A percentile compares a stretch with the other conserved stretches of the same genome.
Evolutionary conservation across 2,113 vertebrate genomes (phyloP).

Genomic region (Anguilla rostrata): DNA sequence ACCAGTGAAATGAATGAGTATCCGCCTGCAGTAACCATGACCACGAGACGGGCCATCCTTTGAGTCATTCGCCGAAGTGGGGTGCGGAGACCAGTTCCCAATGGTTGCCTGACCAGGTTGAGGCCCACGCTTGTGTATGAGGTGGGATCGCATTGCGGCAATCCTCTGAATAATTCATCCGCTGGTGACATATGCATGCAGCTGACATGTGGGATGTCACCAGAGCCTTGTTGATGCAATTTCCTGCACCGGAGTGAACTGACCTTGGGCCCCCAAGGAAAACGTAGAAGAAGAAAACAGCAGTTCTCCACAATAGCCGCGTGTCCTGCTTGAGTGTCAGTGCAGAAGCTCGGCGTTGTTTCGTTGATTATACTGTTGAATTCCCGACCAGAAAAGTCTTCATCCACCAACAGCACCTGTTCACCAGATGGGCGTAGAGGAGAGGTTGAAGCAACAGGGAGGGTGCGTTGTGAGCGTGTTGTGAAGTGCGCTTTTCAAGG

Average conservation of each 20-base stretch:
- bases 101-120: slow-evolving; percentile 8
- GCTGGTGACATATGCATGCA: slow-evolving; percentile 37
- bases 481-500: not conserved
- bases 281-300: not conserved
- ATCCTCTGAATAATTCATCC: slow-evolving; percentile 71
- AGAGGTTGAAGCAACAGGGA: not conserved
- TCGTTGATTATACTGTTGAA: not conserved
- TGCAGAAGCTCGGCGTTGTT: not conserved
- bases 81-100: not conserved
- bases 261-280: not conserved
- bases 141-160: slow-evolving; percentile 57
- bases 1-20: not conserved
- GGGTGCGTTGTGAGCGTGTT: not conserved
- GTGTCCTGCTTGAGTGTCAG: not conserved
- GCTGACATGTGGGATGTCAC: slow-evolving; percentile 48
- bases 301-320: not conserved
- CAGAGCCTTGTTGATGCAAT: not conserved
- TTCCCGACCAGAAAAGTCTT: not conserved
- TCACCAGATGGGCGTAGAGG: not conserved
- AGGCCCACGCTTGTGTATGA: slow-evolving; percentile 51
- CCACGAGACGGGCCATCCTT: not conserved
- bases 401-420: not conserved
- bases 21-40: slow-evolving; percentile 13
- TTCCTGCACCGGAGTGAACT: not conserved
- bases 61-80: not conserved